phyloP scores from a whole-genome alignment of 2,888 invertebrate species.

The Hypomecis punctinalis region DNA sequence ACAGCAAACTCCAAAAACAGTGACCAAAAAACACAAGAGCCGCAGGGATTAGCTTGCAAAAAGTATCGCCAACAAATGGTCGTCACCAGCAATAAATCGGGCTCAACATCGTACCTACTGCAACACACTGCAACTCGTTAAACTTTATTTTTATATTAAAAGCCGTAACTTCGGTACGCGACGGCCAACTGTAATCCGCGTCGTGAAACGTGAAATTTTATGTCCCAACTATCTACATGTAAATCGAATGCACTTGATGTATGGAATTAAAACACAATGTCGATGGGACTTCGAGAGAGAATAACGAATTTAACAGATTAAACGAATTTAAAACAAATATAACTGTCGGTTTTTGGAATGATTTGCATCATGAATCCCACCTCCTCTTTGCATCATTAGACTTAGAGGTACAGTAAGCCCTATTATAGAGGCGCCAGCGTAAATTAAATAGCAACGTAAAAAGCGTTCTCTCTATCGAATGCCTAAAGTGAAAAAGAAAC shows the following conservation, averaged over 20 bases:
- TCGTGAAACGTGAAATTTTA: conserved; percentile 64
- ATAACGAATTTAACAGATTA: background rate
- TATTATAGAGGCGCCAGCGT: too few relatives aligned
- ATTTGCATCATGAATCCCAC: too few relatives aligned
- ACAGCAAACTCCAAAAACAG: conserved; percentile 8
- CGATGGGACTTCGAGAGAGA: background rate
- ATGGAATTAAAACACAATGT: conserved; percentile 29
- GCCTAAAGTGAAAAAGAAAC: too few relatives aligned
- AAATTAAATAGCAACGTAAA: too few relatives aligned
- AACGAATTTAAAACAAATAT: too few relatives aligned
- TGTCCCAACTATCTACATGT: conserved; percentile 39
- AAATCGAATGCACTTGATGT: conserved; percentile 41
- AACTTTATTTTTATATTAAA: conserved; percentile 83
- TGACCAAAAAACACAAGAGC: conserved; percentile 47
- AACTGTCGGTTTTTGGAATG: too few relatives aligned
- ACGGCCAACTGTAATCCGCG: conserved; percentile 72
- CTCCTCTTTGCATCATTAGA: too few relatives aligned
- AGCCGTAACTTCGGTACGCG: conserved; percentile 74
- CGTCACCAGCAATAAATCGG: conserved; percentile 74
- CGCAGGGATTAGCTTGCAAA: conserved; percentile 63
- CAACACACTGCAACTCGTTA: conserved; percentile 78
- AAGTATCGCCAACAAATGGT: conserved; percentile 72
- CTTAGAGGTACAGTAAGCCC: too few relatives aligned
- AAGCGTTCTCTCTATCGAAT: too few relatives aligned
- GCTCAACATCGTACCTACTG: conserved; percentile 69